phyloP scores from a whole-genome alignment of 1,140 invertebrate species.

The Steinernema feltiae region DNA sequence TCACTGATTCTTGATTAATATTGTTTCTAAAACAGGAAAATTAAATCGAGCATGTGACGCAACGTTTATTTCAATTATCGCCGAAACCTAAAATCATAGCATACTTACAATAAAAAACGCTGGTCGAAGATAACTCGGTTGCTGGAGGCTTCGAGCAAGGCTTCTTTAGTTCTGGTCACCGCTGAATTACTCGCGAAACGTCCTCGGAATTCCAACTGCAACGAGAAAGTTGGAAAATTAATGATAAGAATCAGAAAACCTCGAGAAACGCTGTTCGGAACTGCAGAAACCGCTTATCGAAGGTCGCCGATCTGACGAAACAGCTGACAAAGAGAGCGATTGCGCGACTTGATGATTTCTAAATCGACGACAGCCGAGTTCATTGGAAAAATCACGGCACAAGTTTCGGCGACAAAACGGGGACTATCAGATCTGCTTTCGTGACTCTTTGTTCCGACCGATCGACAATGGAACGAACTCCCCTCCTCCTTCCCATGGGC shows the following conservation, averaged over 20 bases:
- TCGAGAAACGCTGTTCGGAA: not conserved
- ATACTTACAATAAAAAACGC: not conserved
- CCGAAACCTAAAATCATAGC: not conserved
- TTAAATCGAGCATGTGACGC: not conserved
- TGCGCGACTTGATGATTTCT: not conserved
- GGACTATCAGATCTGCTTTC: not conserved
- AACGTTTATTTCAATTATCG: not conserved
- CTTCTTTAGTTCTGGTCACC: not conserved
- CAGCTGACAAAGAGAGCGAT: not conserved
- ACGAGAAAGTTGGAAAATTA: not conserved
- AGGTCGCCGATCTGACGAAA: not conserved
- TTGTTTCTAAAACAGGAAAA: not conserved
- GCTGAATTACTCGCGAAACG: not conserved
- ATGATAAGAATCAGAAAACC: not conserved
- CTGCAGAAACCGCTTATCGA: not conserved
- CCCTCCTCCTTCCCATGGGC: not conserved
- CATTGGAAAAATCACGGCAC: not conserved
- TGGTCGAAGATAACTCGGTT: not conserved
- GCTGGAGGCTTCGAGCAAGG: not conserved
- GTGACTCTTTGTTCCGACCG: not conserved
- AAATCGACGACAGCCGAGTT: not conserved
- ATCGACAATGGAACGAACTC: not conserved
- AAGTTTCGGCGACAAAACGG: not conserved
- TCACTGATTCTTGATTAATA: not conserved
- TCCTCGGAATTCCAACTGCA: not conserved